These are phyloP conservation scores for Pterois miles DNA, from an alignment of 2,797 vertebrate genomes.

Conservation along the genomic window DNA sequence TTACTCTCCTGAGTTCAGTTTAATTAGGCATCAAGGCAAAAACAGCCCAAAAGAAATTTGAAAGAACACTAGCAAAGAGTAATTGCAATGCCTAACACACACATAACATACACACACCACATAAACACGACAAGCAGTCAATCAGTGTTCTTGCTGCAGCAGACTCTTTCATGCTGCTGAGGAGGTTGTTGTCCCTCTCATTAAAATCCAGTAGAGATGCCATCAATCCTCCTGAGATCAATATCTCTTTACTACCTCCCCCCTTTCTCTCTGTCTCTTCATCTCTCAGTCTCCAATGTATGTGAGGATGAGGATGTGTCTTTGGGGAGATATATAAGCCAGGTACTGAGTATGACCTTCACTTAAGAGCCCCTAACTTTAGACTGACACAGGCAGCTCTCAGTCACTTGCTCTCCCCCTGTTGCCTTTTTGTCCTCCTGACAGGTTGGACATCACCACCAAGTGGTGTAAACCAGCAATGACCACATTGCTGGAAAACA, in stretches of 20 bases:
- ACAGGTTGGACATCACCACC: conserved; percentile 56
- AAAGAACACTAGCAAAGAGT: conserved; percentile 9
- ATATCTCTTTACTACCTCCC: conserved; percentile 37
- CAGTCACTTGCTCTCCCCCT: not conserved
- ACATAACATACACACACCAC: not conserved
- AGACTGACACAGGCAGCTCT: not conserved
- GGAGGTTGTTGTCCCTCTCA: conserved; percentile 48
- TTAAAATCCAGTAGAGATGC: conserved; percentile 58
- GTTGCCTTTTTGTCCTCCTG: conserved; percentile 1
- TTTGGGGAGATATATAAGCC: conserved; percentile 14
- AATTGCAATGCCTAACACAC: not conserved
- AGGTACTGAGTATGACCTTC: conserved; percentile 19
- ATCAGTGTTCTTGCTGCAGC: conserved; percentile 18
- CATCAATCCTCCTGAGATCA: conserved; percentile 68
- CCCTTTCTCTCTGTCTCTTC: not conserved
- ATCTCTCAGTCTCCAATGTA: conserved; percentile 18
- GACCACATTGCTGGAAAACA: not conserved
- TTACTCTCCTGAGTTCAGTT: conserved; percentile 30
- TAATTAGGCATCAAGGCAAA: conserved; percentile 16
- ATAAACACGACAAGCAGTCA: conserved; percentile 2
- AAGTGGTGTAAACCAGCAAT: conserved; percentile 45
- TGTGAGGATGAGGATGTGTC: conserved; percentile 11
- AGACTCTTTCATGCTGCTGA: conserved; percentile 30
- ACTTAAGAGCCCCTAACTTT: not conserved
- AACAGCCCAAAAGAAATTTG: not conserved